Evolutionary conservation across 2,797 vertebrate species (phyloP).

Genomic region (Muscicapa striata): DNA sequence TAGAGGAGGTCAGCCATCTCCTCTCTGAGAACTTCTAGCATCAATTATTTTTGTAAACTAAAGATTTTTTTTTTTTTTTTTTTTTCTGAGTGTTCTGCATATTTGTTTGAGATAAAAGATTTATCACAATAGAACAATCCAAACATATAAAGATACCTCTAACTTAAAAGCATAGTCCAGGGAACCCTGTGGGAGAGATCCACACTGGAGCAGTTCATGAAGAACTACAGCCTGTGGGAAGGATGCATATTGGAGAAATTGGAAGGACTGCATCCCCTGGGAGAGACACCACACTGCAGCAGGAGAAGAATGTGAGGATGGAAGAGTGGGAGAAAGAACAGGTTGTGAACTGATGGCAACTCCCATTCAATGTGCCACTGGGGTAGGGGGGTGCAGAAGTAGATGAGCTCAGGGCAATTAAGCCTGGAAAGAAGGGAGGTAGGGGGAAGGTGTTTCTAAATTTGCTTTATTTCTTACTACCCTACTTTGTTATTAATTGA

Average conservation of each 20-base stretch:
- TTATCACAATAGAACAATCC: background rate
- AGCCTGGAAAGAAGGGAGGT: background rate
- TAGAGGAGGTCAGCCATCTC: background rate
- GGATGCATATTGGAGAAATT: background rate
- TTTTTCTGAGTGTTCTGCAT: background rate
- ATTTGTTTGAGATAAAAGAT: background rate
- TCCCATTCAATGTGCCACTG: background rate
- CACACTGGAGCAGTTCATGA: background rate
- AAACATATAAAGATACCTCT: background rate
- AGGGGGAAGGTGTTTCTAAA: background rate
- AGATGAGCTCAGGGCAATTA: background rate
- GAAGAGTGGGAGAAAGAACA: background rate
- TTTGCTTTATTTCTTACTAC: background rate
- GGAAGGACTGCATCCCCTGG: background rate
- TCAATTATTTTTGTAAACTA: constrained; percentile 25
- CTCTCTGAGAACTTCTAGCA: constrained; percentile 4
- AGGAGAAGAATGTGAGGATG: background rate
- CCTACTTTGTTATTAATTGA: too few relatives aligned
- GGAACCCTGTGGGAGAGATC: background rate
- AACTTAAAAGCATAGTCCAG: background rate
- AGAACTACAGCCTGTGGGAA: background rate
- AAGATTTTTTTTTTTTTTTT: background rate
- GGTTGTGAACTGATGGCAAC: background rate
- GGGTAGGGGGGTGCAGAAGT: background rate
- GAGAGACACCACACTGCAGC: background rate